Evolutionary conservation across 2,888 invertebrate species (phyloP), one percentile per base, ranked within the genome.

Genomic region (Acanthococcus lagerstroemiae): DNA sequence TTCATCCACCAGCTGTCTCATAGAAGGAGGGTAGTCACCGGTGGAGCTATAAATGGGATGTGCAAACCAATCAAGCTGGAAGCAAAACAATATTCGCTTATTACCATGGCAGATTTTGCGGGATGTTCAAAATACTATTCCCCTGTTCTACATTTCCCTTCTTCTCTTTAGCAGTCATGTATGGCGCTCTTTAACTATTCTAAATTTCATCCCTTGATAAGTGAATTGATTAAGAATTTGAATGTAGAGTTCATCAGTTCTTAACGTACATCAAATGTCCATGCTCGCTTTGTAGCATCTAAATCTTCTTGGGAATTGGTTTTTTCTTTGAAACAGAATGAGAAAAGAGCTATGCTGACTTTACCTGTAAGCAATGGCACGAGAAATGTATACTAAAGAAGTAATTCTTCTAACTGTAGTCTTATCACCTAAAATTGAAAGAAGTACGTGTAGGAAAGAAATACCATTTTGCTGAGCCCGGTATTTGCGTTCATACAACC

Each of bases 401-500:
- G n/a, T 46, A 12, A 58, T 4, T 37, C 24, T 56, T 21, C 55
- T 44, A 37, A 26, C 4, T 17, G 9, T 12, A 56, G 21, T 27
- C n/a, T 37, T 22, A 17, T 6, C 15, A 7, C 37, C 37, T 9
- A 37, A 37, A 37, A 37, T 9, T 37, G 12, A 37, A 37, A 9
- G 12, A 37, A 37, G n/a, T n/a, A n/a, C n/a, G 9, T 27, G 4
- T 17, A 26, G 6, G 25, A 26, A 17, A 4, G 15, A 37, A 37
- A 7, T 74, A 81, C 84, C 81, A 75, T 80, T 76, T 71, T 83
- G 82, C 45, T 69, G 71, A 1, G 75, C 72, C 69, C 78, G 76
- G 71, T 80, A 86, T 71, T 81, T 77, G 55, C 78, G 75, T 65
- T 84, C 77, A 72, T 86, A 86, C 46, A 84, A 72, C 57, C 79